Evolutionary conservation across 1,140 invertebrate genomes (phyloP), one percentile per base, ranked within the genome.

Genomic region (Nymphalis io): DNA sequence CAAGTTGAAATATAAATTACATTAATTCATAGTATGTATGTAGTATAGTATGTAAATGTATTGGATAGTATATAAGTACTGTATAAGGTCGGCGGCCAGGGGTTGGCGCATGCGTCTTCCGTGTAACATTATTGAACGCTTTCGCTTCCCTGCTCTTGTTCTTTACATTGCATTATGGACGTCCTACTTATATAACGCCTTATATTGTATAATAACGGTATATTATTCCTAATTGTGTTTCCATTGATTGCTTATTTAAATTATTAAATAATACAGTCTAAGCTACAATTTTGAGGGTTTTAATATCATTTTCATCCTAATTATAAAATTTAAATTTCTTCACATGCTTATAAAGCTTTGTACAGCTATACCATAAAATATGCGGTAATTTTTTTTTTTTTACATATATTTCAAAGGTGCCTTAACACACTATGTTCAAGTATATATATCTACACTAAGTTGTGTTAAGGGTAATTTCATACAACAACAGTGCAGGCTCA

Each of bases 401-500:
- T 46, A n/a, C 42, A 46, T 33, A 33, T 33, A 33, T 33, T 44
- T 13, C n/a, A 44, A 44, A 44, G 40, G 40, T 33, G 3, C 27
- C 27, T 44, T 44, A 44, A 44, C 13, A 44, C 11, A 44, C 13
- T 44, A 44, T 44, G 8, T 44, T 44, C 15, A 44, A 48, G 46
- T 48, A 48, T 48, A 44, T 46, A 51, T 18, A 55, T 55, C 23
- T 12, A 13, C 6, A 55, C 21, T 15, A 3, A 44, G 44, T 20
- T 33, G 58, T 51, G 59, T 70, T 69, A 39, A 60, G 70, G 62
- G 67, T 68, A 70, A 72, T 78, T 79, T 72, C 58, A 80, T 81
- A 81, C 79, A 86, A 81, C 82, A 85, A 87, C 78, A 82, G 42
- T 72, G 70, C 73, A 73, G 74, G 67, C 82, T 62, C 79, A 55